Conservation (phyloP, 2,797 vertebrate species). For the Bovichtus variegatus region DNA sequence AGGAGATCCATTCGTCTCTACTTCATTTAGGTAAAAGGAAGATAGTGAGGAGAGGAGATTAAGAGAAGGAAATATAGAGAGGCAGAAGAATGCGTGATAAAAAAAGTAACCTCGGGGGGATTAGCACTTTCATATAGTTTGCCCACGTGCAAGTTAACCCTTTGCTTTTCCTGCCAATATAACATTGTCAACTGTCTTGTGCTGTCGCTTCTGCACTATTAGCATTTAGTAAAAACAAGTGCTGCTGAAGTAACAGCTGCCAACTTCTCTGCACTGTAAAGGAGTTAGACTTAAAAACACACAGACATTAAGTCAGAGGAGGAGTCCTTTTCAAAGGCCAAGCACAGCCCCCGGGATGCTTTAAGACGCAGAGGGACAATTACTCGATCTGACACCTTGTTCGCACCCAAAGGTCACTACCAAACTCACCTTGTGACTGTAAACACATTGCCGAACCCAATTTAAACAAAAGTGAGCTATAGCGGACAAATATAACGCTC, state of each 20-base stretch:
- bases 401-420: constrained; percentile 32
- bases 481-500: background rate
- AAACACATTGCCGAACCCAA: background rate
- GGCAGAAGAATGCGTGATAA: constrained; percentile 54
- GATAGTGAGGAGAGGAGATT: constrained; percentile 67
- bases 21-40: constrained; percentile 73
- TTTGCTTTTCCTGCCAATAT: constrained; percentile 32
- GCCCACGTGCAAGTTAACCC: constrained; percentile 47
- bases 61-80: constrained; percentile 45
- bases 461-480: background rate
- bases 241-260: constrained; percentile 23
- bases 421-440: background rate
- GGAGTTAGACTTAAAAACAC: constrained; percentile 10
- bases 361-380: constrained; percentile 15
- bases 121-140: constrained; percentile 48
- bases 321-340: constrained; percentile 10
- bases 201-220: constrained; percentile 15
- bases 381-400: constrained; percentile 22
- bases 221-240: constrained; percentile 30
- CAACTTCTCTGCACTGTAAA: constrained; percentile 27
- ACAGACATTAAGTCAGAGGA: constrained; percentile 5
- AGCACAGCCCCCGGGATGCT: constrained; percentile 21
- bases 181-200: constrained; percentile 17
- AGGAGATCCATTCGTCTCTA: constrained; percentile 58
- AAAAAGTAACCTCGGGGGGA: constrained; percentile 62